These are phyloP conservation scores for Pseudonaja textilis DNA, from an alignment of 2,113 vertebrate genomes.

Conservation along the genomic window DNA sequence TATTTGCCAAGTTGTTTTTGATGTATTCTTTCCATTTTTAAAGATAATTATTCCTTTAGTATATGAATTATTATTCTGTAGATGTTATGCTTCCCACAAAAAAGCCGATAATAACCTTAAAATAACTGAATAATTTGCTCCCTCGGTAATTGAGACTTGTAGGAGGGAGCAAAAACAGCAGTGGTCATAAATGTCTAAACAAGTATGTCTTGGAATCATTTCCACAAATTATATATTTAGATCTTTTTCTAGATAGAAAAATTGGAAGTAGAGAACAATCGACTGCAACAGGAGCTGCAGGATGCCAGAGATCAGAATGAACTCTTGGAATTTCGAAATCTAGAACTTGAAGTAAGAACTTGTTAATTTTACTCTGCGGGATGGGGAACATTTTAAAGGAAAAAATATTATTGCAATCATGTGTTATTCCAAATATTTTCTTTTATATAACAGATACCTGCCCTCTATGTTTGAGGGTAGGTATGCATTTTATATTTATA, in stretches of 20 bases:
- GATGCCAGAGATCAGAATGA: constrained; percentile 98
- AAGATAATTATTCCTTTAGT: background rate
- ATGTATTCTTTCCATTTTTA: background rate
- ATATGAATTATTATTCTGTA: background rate
- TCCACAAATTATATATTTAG: constrained; percentile 37
- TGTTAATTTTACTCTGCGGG: constrained; percentile 14
- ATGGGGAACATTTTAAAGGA: background rate
- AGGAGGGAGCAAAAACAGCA: constrained; percentile 1
- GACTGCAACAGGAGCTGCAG: constrained; percentile 90
- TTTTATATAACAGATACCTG: background rate
- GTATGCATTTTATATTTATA: background rate
- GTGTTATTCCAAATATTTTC: background rate
- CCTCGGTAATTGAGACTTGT: background rate
- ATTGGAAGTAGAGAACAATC: constrained; percentile 80
- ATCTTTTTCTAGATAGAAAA: constrained; percentile 87
- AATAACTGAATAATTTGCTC: background rate
- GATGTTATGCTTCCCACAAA: background rate
- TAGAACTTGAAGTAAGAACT: constrained; percentile 89
- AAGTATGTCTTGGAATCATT: background rate
- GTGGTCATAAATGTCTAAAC: background rate
- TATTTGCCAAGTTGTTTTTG: constrained; percentile 3
- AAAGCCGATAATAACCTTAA: background rate
- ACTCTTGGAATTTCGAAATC: constrained; percentile 94
- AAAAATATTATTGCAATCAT: background rate
- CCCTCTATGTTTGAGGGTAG: background rate